These are phyloP conservation scores for Corythornis vintsioides DNA, from an alignment of 2,113 vertebrate species.

Conservation along the genomic window DNA sequence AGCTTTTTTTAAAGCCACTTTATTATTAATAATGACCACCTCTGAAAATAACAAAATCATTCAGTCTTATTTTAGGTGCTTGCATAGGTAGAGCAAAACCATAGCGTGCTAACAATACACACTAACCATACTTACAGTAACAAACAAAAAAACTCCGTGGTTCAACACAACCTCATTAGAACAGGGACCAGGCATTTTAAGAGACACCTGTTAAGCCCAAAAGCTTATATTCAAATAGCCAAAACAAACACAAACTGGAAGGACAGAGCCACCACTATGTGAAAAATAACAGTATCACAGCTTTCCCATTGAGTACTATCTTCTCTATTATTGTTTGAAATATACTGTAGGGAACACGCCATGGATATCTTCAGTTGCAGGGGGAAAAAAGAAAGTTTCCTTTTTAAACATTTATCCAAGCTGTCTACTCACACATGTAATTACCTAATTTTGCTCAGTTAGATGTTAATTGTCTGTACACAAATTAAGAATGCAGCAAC, in stretches of 20 bases:
- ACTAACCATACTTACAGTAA: background rate
- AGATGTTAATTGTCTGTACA: background rate
- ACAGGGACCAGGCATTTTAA: background rate
- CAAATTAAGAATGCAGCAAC: background rate
- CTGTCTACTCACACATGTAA: background rate
- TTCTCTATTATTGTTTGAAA: background rate
- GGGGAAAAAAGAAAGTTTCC: fast-evolving
- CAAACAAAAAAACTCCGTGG: background rate
- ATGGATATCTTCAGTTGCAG: background rate
- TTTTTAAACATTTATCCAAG: background rate
- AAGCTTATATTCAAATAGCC: background rate
- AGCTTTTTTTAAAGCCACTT: background rate
- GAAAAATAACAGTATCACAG: background rate
- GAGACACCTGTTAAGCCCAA: background rate
- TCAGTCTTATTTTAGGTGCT: background rate
- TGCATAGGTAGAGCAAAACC: background rate
- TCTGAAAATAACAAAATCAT: background rate
- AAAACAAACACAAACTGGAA: background rate
- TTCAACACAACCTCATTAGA: background rate
- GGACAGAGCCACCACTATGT: background rate
- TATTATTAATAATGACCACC: background rate
- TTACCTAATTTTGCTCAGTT: background rate
- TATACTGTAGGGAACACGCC: background rate
- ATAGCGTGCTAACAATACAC: background rate
- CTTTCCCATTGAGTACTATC: background rate